These are phyloP conservation scores for Myotis yumanensis DNA, from an alignment of 2,113 vertebrate genomes.

Conservation along the genomic window DNA sequence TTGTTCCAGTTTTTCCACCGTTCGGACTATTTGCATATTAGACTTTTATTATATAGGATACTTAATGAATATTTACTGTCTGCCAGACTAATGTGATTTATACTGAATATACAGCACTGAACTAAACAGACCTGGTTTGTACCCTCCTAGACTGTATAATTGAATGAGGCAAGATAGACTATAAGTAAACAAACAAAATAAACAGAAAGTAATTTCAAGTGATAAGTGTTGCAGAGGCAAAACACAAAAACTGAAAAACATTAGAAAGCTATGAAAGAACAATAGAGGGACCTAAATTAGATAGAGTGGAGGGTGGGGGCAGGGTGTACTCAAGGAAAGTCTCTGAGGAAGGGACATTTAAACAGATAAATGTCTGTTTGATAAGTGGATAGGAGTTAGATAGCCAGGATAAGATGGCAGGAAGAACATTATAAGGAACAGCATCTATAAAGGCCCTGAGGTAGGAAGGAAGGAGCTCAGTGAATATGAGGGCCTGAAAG, in stretches of 20 bases:
- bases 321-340: not conserved
- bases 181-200: not conserved
- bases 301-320: too few relatives aligned
- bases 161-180: not conserved
- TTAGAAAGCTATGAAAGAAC: not conserved
- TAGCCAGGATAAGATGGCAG: not conserved
- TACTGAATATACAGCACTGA: not conserved
- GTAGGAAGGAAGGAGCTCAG: not conserved
- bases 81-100: not conserved
- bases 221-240: not conserved
- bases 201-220: not conserved
- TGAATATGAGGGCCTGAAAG: not conserved
- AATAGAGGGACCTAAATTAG: not conserved
- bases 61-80: not conserved
- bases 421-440: not conserved
- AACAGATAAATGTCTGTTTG: not conserved
- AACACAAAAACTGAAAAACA: not conserved
- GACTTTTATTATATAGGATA: not conserved
- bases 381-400: not conserved
- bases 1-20: too few relatives aligned
- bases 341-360: not conserved
- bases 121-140: not conserved
- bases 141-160: not conserved
- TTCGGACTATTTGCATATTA: too few relatives aligned
- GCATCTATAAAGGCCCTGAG: not conserved